Percentiles rank a stretch among this genome's conserved stretches.
Conservation (phyloP, 2,797 vertebrate species). For the Hydrolagus colliei region DNA sequence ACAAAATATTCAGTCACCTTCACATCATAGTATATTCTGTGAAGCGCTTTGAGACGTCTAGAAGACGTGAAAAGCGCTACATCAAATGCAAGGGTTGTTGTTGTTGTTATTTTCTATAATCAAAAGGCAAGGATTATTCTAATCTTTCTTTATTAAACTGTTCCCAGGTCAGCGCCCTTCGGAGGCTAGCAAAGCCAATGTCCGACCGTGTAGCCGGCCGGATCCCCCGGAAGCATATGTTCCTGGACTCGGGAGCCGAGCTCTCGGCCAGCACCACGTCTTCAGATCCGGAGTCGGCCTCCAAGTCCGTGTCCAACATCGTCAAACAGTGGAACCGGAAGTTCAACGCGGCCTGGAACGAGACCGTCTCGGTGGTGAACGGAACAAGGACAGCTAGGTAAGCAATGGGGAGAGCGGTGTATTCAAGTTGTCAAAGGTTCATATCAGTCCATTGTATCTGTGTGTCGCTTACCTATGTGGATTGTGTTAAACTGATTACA, state of each 20-base stretch:
- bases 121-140: not conserved
- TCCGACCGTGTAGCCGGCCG: constrained; percentile 80
- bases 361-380: constrained; percentile 48
- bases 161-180: constrained; percentile 71
- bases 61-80: no score
- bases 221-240: constrained; percentile 55
- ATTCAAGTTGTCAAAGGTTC: not conserved
- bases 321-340: constrained; percentile 94
- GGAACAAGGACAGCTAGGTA: constrained; percentile 58
- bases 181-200: constrained; percentile 87
- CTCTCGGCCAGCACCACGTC: constrained; percentile 80
- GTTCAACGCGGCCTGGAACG: constrained; percentile 71
- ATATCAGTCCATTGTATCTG: not conserved
- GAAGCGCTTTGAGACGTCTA: no score
- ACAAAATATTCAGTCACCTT: no score
- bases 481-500: not conserved
- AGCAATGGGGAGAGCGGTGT: constrained; percentile 32
- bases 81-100: not conserved
- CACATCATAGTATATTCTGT: no score
- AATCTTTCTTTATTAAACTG: not conserved
- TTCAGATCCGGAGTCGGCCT: constrained; percentile 69
- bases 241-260: constrained; percentile 76
- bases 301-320: constrained; percentile 78
- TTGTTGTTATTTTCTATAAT: no score
- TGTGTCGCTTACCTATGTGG: no score